Evolutionary conservation across 2,113 vertebrate genomes (phyloP), one percentile per base, ranked within the genome.

Genomic region (Pontoporia blainvillei): DNA sequence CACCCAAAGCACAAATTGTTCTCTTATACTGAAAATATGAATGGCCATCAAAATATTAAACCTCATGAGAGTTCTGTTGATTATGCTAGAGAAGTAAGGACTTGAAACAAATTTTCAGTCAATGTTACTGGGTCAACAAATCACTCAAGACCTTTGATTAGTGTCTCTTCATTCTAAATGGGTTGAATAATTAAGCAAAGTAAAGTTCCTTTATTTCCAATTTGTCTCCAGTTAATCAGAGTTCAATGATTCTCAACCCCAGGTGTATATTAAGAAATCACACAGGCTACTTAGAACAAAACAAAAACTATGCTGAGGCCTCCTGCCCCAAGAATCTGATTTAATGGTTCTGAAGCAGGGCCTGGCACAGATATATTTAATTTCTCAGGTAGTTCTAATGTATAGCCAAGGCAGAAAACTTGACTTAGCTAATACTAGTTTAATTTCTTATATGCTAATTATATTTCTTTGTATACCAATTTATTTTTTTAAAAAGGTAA

Each of bases 101-200:
- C 52, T 93, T 85, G 78, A 72, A 92, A 66, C 6, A 39, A 81
- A 95, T 86, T 36, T 96, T 89, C 52, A 94, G 31, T 39, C 54
- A 86, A 10, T 54, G 17, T 81, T 89, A 69, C 21, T 72, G 5
- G 20, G 36, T 91, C 17, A 93, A 76, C 17, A 95, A 87, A 95
- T 83, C 54, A 90, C 36, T 75, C 20, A 91, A 81, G 34, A 94
- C 39, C 91, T 96, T 89, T 64, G 66, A 96, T 62, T 44, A 93
- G 81, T n/a, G 25, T 78, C 21, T 62, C 73, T 75, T 71, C 64
- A 57, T 27, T 85, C 41, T 94, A 90, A 86, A 46, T 5, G 12
- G 29, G 49, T 17, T 72, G 31, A 81, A 15, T 86, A 96, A 72
- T 82, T 84, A 94, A 2, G 20, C 46, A 83, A 87, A 95, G 23